Evolutionary conservation across 2,113 vertebrate species (phyloP).

Genomic region (Cichladusa arquata): DNA sequence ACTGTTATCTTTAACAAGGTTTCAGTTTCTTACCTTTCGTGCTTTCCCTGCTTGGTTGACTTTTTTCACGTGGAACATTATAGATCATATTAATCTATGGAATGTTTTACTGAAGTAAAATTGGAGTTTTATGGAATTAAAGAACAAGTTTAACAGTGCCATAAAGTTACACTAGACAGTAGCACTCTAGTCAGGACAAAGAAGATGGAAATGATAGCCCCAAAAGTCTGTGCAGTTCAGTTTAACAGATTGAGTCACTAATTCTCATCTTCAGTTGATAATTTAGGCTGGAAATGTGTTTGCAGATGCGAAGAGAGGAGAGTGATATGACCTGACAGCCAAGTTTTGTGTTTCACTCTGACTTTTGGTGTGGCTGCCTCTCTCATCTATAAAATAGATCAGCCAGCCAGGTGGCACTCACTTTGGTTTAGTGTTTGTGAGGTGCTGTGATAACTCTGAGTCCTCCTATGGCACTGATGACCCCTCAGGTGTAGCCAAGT

Average conservation of each 20-base stretch:
- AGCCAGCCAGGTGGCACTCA: background rate
- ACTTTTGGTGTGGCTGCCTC: background rate
- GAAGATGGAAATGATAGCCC: background rate
- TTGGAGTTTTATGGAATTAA: background rate
- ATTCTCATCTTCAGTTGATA: background rate
- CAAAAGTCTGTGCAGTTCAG: background rate
- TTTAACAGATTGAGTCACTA: background rate
- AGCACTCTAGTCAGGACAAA: background rate
- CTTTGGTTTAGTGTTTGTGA: background rate
- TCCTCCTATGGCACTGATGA: background rate
- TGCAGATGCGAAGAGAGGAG: background rate
- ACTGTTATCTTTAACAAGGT: background rate
- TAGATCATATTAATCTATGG: background rate
- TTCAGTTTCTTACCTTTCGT: background rate
- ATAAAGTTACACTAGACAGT: background rate
- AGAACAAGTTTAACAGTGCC: background rate
- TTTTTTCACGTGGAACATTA: background rate
- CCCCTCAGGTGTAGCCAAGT: background rate
- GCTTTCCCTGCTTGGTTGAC: background rate
- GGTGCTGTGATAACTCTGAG: background rate
- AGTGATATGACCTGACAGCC: background rate
- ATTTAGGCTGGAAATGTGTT: background rate
- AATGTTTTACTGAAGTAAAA: background rate
- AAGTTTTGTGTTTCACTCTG: background rate
- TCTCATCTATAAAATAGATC: background rate